phyloP scores from a whole-genome alignment of 2,888 invertebrate species.

The Epirrita christyi region DNA sequence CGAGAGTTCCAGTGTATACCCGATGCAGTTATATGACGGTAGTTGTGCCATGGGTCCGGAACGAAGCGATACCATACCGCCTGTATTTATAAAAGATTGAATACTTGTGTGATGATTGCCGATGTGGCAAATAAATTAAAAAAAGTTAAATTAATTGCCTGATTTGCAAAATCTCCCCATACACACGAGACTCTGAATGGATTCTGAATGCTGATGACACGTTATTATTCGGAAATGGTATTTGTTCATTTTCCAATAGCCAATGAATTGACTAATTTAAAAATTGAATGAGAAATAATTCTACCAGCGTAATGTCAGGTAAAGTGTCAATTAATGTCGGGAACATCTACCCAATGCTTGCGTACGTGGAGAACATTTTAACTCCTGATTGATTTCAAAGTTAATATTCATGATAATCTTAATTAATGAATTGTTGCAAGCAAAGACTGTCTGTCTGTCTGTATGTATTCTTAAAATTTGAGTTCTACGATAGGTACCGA shows the following conservation, averaged over 20 bases:
- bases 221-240: slow-evolving; percentile 43
- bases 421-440: no score
- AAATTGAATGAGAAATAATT: slow-evolving; percentile 38
- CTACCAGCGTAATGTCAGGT: slow-evolving; percentile 41
- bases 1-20: no score
- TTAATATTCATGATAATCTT: neutral
- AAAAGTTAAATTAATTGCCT: neutral
- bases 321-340: slow-evolving; percentile 49
- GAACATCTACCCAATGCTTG: slow-evolving; percentile 31
- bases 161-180: neutral
- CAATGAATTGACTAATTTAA: slow-evolving; percentile 50
- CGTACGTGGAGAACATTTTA: slow-evolving; percentile 14
- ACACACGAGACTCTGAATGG: neutral
- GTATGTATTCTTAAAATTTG: no score
- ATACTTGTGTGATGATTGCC: neutral
- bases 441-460: no score
- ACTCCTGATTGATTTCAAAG: slow-evolving; percentile 17
- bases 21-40: no score
- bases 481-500: no score
- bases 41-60: no score
- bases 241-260: slow-evolving; percentile 51
- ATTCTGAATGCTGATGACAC: slow-evolving; percentile 35
- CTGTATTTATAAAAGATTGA: neutral
- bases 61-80: no score
- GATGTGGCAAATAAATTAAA: no score